Conservation (phyloP, 2,888 invertebrate genomes). For the Cylindroiulus punctatus region DNA sequence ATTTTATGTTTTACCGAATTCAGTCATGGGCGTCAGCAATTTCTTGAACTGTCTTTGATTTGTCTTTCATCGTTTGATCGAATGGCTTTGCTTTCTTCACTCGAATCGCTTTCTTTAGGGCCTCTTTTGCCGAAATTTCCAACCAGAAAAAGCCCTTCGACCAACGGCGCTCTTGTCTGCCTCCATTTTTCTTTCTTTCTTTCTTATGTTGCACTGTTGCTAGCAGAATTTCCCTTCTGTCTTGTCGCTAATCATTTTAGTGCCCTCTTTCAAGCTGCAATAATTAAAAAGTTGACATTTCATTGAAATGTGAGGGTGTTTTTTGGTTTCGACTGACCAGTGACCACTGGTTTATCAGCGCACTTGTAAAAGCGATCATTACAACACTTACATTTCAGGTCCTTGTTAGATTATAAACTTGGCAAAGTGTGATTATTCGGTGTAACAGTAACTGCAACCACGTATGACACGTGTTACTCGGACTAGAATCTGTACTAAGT, state of each 20-base stretch:
- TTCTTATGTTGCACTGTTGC: neutral
- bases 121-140: neutral
- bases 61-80: neutral
- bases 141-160: slow-evolving; percentile 33
- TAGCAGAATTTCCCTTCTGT: neutral
- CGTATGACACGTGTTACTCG: neutral
- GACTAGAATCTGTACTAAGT: neutral
- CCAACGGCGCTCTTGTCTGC: slow-evolving; percentile 8
- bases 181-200: neutral
- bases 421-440: neutral
- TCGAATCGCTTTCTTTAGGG: neutral
- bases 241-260: neutral
- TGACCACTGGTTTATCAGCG: neutral
- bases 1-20: slow-evolving; percentile 39
- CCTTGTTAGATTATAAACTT: too few species aligned
- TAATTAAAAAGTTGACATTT: neutral
- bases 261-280: slow-evolving; percentile 30
- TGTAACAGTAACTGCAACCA: neutral
- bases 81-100: too few species aligned
- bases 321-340: neutral
- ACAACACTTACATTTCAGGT: neutral
- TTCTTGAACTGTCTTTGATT: slow-evolving; percentile 15
- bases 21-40: slow-evolving; percentile 47
- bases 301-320: neutral
- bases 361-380: neutral